A percentile compares a stretch with the other conserved stretches of the same genome.
Evolutionary conservation across 2,888 invertebrate species (phyloP).

Genomic region (Cephus sareptanus): DNA sequence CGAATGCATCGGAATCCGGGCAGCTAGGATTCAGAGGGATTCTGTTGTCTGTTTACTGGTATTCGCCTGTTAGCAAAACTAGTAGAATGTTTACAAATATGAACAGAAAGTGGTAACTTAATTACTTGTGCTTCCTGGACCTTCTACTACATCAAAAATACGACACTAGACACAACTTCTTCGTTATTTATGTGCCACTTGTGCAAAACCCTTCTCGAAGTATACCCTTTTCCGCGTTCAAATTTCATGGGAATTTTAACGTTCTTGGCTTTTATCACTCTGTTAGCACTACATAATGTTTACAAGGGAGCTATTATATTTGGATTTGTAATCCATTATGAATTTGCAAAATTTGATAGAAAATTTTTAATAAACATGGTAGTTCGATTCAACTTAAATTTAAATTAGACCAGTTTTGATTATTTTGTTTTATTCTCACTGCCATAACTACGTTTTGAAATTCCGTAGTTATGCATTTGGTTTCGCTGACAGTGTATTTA

Average conservation of each 20-base stretch:
- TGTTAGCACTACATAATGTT: background rate
- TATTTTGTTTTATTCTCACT: background rate
- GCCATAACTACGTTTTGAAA: background rate
- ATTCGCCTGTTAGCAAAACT: background rate
- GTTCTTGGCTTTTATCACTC: background rate
- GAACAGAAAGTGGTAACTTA: background rate
- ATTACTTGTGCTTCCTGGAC: background rate
- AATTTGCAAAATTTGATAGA: background rate
- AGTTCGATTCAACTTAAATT: background rate
- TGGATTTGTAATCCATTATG: background rate
- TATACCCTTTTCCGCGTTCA: background rate
- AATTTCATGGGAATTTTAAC: background rate
- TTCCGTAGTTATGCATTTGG: background rate
- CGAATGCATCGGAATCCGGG: background rate
- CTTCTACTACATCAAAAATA: background rate
- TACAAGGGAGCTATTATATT: background rate
- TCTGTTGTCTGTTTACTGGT: background rate
- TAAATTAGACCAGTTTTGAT: background rate
- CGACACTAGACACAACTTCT: background rate
- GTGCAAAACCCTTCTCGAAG: background rate
- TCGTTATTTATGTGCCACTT: background rate
- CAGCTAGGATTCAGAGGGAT: background rate
- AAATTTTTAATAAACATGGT: background rate
- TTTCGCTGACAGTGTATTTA: background rate
- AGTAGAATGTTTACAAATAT: background rate